phyloP scores from a whole-genome alignment of 2,113 vertebrate species.

The Irena cyanogastra region DNA sequence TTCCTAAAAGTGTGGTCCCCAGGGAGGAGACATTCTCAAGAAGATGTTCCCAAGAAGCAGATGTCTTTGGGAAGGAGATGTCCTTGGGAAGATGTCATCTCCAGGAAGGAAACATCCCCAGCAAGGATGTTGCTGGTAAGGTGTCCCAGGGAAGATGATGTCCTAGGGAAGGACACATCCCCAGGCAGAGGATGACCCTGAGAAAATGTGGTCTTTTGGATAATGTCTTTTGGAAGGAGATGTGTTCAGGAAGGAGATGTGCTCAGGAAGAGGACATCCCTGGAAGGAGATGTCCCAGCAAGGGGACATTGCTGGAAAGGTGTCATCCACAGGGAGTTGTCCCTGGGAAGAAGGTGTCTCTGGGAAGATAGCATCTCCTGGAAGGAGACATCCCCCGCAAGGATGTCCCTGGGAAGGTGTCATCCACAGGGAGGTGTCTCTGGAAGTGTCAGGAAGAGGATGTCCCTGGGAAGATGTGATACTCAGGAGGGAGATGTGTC shows the following conservation, averaged over 20 bases:
- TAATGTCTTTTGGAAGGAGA: background rate
- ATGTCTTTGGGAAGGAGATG: background rate
- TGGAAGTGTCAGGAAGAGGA: background rate
- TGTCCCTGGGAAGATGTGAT: background rate
- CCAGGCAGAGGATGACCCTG: background rate
- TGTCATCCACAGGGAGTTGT: background rate
- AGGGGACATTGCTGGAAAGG: background rate
- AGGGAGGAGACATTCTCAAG: background rate
- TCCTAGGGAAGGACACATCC: background rate
- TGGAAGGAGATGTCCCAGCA: background rate
- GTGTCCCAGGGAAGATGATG: background rate
- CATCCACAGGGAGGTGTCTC: background rate
- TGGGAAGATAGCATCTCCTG: background rate
- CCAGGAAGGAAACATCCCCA: background rate
- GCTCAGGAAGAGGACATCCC: background rate
- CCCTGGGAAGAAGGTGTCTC: background rate
- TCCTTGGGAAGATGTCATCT: background rate
- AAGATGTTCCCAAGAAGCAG: background rate
- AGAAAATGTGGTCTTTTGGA: background rate
- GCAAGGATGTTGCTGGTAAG: background rate
- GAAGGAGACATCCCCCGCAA: background rate
- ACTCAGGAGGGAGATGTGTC: background rate
- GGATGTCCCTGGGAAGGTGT: background rate
- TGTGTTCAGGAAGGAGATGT: background rate
- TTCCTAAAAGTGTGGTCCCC: background rate